Base-by-base conservation (phyloP, 2,888 invertebrate genomes). In the Fabriciana adippe region DNA sequence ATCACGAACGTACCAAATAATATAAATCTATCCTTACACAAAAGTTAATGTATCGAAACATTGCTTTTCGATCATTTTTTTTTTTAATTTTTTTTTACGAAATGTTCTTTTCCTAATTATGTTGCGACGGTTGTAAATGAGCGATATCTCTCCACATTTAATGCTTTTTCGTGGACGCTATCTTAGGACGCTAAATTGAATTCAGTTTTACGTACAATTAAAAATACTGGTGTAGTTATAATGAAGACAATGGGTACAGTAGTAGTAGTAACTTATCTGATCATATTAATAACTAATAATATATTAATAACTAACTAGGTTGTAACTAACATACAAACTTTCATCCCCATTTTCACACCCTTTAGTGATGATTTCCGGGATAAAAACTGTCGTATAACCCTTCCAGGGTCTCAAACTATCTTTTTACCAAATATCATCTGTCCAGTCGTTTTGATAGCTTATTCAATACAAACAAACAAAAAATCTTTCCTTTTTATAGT, bases 61-160 rank as follows among this genome's bases (percentile, higher is more conserved):
- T 35, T 51, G 2, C 1, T 45, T 61, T 60, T 26, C 14, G 8
- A 45, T n/a, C 21, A 64, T 2, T n/a, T 61, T 60, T 61, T 60
- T 56, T 64, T 51, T 45, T 3, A 35, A 55, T 15, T 26, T 66
- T 48, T 48, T 48, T 59, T 53, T 47, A 47, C 35, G 47, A 18
- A 59, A 68, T 70, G 64, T 66, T 68, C 68, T 64, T 66, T 66
- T 66, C 66, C 47, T 68, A 72, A 72, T 72, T 66, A 66, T 66
- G 66, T 68, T 66, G 57, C 60, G 60, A 68, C 68, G 66, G 64
- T 64, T 68, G 63, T 72, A 68, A 66, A 71, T 66, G 61, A 64
- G 55, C 56, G 64, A 64, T 67, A 72, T 64, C 55, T 70, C 63
- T 66, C 68, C 67, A 41, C 57, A 48, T 67, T 65, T 57, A 70